Conservation (phyloP, 2,888 invertebrate genomes). For the Ecliptopera silaceata region DNA sequence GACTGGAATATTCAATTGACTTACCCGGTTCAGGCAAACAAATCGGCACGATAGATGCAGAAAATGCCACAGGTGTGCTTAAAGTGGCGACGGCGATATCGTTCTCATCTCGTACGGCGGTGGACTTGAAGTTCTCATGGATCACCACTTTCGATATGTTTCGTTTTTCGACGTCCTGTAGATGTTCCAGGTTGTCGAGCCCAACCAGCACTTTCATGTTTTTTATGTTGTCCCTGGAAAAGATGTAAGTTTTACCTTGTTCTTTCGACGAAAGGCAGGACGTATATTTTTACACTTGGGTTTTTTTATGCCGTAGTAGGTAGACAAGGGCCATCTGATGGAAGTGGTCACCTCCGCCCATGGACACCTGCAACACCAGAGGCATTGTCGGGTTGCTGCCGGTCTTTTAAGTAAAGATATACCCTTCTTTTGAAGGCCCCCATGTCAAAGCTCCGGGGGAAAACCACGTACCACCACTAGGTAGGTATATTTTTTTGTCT, state of each 20-base stretch:
- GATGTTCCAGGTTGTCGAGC: conserved; percentile 67
- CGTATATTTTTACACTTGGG: too few species aligned
- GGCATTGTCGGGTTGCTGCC: too few species aligned
- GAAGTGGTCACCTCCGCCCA: too few species aligned
- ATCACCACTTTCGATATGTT: conserved; percentile 64
- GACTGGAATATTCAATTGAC: conserved; percentile 15
- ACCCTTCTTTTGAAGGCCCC: too few species aligned
- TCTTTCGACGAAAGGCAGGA: background rate
- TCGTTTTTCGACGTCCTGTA: conserved; percentile 59
- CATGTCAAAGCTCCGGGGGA: too few species aligned
- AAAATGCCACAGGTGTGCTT: conserved; percentile 65
- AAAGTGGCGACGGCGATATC: conserved; percentile 83
- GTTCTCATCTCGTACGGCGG: conserved; percentile 78
- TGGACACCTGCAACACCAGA: too few species aligned
- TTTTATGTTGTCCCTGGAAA: conserved; percentile 65
- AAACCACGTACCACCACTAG: too few species aligned
- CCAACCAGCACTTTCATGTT: conserved; percentile 71
- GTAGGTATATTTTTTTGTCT: too few species aligned
- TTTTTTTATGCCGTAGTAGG: too few species aligned
- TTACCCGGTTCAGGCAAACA: conserved; percentile 79
- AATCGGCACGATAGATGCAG: conserved; percentile 70
- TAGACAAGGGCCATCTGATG: too few species aligned
- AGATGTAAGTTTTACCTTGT: background rate
- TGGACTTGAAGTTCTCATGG: conserved; percentile 77
- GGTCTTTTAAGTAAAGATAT: too few species aligned